Base-by-base conservation (phyloP, 2,888 invertebrate species). In the Microctonus hyperodae region DNA sequence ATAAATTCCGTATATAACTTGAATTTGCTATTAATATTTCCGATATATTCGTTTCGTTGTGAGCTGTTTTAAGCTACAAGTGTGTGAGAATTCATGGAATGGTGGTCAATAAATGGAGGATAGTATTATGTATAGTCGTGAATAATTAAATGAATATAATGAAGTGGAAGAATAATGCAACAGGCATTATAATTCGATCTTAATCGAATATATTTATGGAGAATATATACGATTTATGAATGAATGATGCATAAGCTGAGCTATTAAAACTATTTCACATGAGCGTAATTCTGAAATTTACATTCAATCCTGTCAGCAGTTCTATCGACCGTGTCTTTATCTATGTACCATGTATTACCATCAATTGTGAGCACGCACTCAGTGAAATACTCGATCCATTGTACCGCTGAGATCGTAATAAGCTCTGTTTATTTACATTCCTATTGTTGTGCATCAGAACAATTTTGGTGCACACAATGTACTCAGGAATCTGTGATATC, bases 121-220 rank as follows among this genome's bases (percentile, higher is more conserved):
- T n/a, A 20, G 7, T 10, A 51, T 33, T 10, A 33, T 33, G 44
- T 33, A 50, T 33, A 35, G 22, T n/a, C 1, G 4, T 7, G 44
- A 16, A 44, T 44, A 16, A 6, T 16, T 2, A 20, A 44, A 44
- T 7, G 6, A 44, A 1, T 44, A 7, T 7, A 44, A 23, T 55
- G 67, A 55, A 56, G 7, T 53, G 51, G 56, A 66, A 68, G 67
- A 61, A 70, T 69, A 73, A 71, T 69, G 69, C 72, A 73, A 75
- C 75, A 71, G 71, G 73, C 69, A 20, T 31, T 35, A 23, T 55
- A 6, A 20, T 37, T 40, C 13, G 16, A 48, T 44, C 20, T 16
- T 40, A 55, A 63, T 53, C 56, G 23, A 22, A 22, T 55, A 10
- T n/a, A n/a, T 10, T 11, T 7, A 16, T 6, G 16, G 1, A 20